Evolutionary conservation across 2,888 invertebrate species (phyloP), one percentile per base, ranked within the genome.

Genomic region (Mycogona germanica): DNA sequence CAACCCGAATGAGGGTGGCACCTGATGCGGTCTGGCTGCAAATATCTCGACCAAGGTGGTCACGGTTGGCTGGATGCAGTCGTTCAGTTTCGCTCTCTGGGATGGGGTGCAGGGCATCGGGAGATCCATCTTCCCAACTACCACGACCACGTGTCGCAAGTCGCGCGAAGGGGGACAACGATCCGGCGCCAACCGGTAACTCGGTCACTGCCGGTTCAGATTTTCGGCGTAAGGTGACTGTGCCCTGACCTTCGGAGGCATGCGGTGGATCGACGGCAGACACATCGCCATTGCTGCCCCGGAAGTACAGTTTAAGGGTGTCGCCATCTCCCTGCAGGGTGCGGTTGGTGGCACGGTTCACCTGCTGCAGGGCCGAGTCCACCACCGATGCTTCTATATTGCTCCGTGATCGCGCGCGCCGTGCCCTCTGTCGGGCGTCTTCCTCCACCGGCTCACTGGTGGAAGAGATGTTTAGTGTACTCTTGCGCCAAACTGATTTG

Each of bases 401-500:
- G 50, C 50, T 50, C 25, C 29, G 50, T 5, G 50, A 50, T 12
- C 50, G 37, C n/a, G 50, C 37, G 9, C 50, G 2, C n/a, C 50
- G 3, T 2, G 44, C 45, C 45, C 45, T 21, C 40, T 38, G 50
- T 23, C 52, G 19, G 2, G 30, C 32, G 4, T 45, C 42, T 57
- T 77, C 76, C 64, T 82, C 82, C 29, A 78, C 80, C 64, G 81
- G 80, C 60, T 81, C 81, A 59, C 78, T 68, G 56, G 75, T 77
- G 62, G 75, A 79, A 38, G 77, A 72, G 17, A 78, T 77, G 65
- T 80, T 64, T 6, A 64, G 55, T 42, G 60, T 60, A 29, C 80
- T 84, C 65, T 87, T 81, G 66, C 85, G 76, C 75, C 85, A 84
- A 7, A 82, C 77, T 38, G 83, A 81, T 67, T 80, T 83, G 65